These are phyloP conservation scores for Argyresthia albistria DNA, from an alignment of 2,888 invertebrate genomes.

Conservation along the genomic window DNA sequence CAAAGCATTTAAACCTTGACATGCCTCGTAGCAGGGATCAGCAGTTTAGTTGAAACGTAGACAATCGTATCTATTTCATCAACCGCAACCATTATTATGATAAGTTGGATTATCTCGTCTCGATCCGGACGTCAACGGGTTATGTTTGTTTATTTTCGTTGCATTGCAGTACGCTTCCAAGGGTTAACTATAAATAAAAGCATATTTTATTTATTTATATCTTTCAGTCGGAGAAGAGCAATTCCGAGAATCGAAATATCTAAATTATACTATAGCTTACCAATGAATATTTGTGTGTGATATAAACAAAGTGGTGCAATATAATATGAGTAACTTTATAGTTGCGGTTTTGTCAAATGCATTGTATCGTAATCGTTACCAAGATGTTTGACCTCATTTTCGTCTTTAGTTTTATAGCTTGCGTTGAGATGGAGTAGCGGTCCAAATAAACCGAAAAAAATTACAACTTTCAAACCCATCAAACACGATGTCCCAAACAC, in stretches of 20 bases:
- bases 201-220: neutral
- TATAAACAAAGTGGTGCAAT: too few relatives aligned
- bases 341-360: too few relatives aligned
- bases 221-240: neutral
- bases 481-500: too few relatives aligned
- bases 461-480: too few relatives aligned
- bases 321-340: too few relatives aligned
- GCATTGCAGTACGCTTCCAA: neutral
- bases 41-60: neutral
- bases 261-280: too few relatives aligned
- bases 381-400: neutral
- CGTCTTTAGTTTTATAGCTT: too few relatives aligned
- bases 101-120: slow-evolving; percentile 17
- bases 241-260: neutral
- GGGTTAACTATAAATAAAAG: neutral
- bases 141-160: slow-evolving; percentile 24
- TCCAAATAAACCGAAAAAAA: too few relatives aligned
- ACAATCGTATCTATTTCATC: slow-evolving; percentile 12
- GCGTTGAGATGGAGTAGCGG: too few relatives aligned
- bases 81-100: slow-evolving; percentile 17
- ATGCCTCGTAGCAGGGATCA: too few relatives aligned
- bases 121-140: slow-evolving; percentile 16
- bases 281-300: too few relatives aligned
- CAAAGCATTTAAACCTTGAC: neutral
- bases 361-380: too few relatives aligned